Conservation (phyloP, 2,797 vertebrate species). For the Hoplostethus mediterraneus region DNA sequence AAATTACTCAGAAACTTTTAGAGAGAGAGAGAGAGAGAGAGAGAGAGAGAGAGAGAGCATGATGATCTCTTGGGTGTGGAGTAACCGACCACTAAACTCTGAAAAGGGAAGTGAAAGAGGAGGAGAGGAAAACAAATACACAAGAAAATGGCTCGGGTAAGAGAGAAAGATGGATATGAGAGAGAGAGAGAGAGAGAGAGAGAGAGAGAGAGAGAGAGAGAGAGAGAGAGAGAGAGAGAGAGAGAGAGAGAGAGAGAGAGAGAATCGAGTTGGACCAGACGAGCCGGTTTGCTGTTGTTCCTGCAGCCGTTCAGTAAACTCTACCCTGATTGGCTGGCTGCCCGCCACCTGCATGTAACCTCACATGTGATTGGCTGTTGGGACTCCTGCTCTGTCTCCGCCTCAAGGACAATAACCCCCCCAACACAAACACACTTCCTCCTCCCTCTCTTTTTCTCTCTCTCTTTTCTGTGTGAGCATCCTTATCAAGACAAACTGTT, state of each 20-base stretch:
- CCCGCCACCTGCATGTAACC: constrained; percentile 25
- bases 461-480: constrained; percentile 39
- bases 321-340: constrained; percentile 42
- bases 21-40: neutral
- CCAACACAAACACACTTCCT: neutral
- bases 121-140: neutral
- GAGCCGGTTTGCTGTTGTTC: constrained; percentile 35
- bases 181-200: neutral
- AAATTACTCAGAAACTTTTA: no score
- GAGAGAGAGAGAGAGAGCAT: neutral
- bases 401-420: constrained; percentile 49
- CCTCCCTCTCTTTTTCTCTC: neutral
- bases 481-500: constrained; percentile 35
- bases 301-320: constrained; percentile 31
- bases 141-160: no score
- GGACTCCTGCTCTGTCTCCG: constrained; percentile 21
- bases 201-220: constrained; percentile 30
- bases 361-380: constrained; percentile 40
- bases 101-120: neutral
- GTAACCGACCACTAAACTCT: neutral
- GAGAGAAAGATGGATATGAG: neutral
- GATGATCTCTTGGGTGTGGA: neutral
- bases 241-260: constrained; percentile 39
- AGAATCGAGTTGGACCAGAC: constrained; percentile 69
- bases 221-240: constrained; percentile 21